Percentiles rank a stretch among this genome's conserved stretches.
Conservation (phyloP, 2,113 vertebrate genomes). For the Macquaria ambigua region DNA sequence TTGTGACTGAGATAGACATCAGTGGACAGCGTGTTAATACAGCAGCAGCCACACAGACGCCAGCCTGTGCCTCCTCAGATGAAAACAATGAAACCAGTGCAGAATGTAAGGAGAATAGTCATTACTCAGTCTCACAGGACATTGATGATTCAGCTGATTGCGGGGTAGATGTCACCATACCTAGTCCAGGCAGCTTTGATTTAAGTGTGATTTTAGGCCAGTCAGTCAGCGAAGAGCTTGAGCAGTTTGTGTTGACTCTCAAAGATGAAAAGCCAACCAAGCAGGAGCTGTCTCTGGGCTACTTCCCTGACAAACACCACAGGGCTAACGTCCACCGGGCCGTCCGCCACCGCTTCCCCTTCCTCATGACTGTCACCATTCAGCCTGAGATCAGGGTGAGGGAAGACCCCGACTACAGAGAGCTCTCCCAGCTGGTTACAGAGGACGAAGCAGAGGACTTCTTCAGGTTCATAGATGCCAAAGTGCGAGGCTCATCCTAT, state of each 20-base stretch:
- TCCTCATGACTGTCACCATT: conserved; percentile 90
- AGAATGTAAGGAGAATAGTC: conserved; percentile 27
- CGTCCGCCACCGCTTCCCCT: conserved; percentile 90
- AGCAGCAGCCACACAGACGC: not conserved
- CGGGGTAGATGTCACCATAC: not conserved
- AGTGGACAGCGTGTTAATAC: conserved; percentile 70
- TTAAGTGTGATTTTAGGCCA: conserved; percentile 85
- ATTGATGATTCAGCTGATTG: conserved; percentile 11
- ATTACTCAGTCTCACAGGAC: conserved; percentile 29
- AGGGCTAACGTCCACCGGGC: conserved; percentile 89
- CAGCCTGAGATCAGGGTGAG: conserved; percentile 89
- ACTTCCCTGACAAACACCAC: conserved; percentile 86
- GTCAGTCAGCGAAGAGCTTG: conserved; percentile 79
- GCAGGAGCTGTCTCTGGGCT: conserved; percentile 87
- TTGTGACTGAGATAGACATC: conserved; percentile 90
- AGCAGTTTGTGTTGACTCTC: conserved; percentile 83
- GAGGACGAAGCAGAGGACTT: conserved; percentile 91
- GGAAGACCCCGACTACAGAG: conserved; percentile 89
- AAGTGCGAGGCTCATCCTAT: conserved; percentile 88
- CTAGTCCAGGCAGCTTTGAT: conserved; percentile 67
- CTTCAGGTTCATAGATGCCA: conserved; percentile 93
- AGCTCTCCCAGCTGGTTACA: conserved; percentile 89
- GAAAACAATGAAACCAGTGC: not conserved
- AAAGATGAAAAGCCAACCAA: conserved; percentile 37
- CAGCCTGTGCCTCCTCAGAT: conserved; percentile 34